Conservation (phyloP, 2,888 invertebrate species). For the Anarsia innoxiella region DNA sequence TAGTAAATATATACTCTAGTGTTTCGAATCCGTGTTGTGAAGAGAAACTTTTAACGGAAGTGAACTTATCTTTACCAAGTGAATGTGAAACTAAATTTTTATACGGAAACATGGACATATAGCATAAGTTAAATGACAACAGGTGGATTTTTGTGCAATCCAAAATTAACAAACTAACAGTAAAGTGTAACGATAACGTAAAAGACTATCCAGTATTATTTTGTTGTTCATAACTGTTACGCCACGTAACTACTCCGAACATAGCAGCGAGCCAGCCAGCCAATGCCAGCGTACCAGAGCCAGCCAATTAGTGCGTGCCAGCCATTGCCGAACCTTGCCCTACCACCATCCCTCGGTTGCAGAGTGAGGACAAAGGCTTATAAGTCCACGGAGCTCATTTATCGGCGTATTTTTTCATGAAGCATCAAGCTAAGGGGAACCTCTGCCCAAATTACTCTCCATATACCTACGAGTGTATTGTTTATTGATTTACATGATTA, state of each 20-base stretch:
- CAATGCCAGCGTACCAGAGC: neutral
- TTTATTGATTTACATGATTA: neutral
- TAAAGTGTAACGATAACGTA: too few species aligned
- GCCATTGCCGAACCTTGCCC: neutral
- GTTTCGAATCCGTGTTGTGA: too few species aligned
- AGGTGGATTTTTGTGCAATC: too few species aligned
- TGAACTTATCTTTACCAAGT: too few species aligned
- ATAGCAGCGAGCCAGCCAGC: neutral
- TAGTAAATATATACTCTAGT: too few species aligned
- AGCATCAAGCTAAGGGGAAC: neutral
- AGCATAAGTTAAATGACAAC: too few species aligned
- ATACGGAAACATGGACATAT: too few species aligned
- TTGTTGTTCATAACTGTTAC: too few species aligned
- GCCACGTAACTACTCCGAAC: neutral
- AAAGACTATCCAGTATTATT: too few species aligned
- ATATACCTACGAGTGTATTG: neutral
- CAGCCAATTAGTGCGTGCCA: neutral
- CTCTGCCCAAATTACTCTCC: neutral
- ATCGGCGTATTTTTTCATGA: neutral
- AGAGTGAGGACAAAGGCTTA: neutral
- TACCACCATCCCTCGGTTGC: neutral
- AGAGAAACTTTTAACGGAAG: too few species aligned
- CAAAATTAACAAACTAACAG: too few species aligned
- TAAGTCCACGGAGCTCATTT: neutral
- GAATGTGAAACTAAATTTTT: too few species aligned